These are phyloP conservation scores for Caenorhabditis sp. DNA, from an alignment of 2,888 invertebrate species.

Conservation along the genomic window DNA sequence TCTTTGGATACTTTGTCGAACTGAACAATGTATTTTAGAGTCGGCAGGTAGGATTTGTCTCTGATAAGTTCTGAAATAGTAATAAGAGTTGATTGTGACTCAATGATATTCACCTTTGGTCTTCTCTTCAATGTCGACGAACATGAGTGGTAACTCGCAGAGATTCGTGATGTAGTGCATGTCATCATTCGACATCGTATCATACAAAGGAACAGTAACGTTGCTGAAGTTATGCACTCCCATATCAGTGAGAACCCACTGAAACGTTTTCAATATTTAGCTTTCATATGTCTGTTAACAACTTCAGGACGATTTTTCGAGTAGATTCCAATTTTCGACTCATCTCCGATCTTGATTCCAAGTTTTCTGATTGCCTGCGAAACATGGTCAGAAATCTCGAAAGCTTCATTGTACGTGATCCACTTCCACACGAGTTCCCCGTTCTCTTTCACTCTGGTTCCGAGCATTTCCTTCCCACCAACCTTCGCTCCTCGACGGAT, in stretches of 20 bases:
- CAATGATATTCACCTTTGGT: slow-evolving; percentile 45
- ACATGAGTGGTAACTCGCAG: slow-evolving; percentile 44
- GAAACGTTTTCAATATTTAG: slow-evolving; percentile 40
- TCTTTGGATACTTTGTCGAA: slow-evolving; percentile 28
- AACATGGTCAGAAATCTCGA: slow-evolving; percentile 46
- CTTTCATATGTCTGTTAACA: too few relatives aligned
- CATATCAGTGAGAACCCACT: slow-evolving; percentile 61
- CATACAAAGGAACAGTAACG: slow-evolving; percentile 59
- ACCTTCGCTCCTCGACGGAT: slow-evolving; percentile 27
- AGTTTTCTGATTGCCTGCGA: slow-evolving; percentile 47
- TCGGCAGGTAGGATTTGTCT: slow-evolving; percentile 37
- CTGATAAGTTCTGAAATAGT: slow-evolving; percentile 43
- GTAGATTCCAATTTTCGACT: slow-evolving; percentile 53
- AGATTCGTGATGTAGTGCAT: slow-evolving; percentile 51
- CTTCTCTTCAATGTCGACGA: slow-evolving; percentile 52
- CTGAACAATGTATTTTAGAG: slow-evolving; percentile 52
- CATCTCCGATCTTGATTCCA: slow-evolving; percentile 46
- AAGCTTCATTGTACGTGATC: slow-evolving; percentile 51
- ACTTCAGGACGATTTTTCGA: too few relatives aligned
- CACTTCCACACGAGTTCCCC: slow-evolving; percentile 56
- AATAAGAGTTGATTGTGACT: not conserved
- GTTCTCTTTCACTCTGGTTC: slow-evolving; percentile 42
- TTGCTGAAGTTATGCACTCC: slow-evolving; percentile 58
- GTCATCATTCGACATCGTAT: slow-evolving; percentile 58
- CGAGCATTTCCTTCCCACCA: slow-evolving; percentile 59